Base-by-base conservation (phyloP, 2,797 vertebrate genomes). In the Clarias platycephalus region DNA sequence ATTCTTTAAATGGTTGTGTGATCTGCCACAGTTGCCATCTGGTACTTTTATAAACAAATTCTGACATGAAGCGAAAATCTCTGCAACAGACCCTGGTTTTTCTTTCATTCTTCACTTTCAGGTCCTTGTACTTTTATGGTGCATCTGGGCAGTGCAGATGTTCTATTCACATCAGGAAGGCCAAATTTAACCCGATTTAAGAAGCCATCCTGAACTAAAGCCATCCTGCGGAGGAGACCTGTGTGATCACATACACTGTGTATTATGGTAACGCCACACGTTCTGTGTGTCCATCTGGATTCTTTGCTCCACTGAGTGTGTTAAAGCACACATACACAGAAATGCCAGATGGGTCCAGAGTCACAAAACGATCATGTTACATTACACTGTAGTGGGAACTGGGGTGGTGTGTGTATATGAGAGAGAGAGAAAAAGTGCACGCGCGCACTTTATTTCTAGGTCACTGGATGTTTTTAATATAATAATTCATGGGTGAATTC, bases 331-430 rank as follows among this genome's bases (percentile, higher is more conserved):
- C 37, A 71, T 60, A 75, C 75, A 83, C 44, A 10, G 53, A 85
- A 83, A 83, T 34, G 74, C 85, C 90, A 90, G 87, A 88, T 89
- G 89, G 88, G 89, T 87, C 83, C 80, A 80, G 84, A 72, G 28
- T 88, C 71, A 62, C 84, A 62, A 75, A 86, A 83, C 84, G 85
- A 86, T 77, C n/a, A 24, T 7, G 40, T 44, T 83, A 63, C 57
- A 63, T 26, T 63, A 44, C 34, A 62, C 28, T 24, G 9, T 80
- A 24, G n/a, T 66, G 62, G n/a, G 62, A 53, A 66, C 13, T 53
- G 16, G 16, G n/a, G 31, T 20, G 53, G 24, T 55, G 57, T 37
- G 5, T 15, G 15, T 9, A 9, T 44, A 12, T 44, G 44, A 44
- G 44, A 40, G 44, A 12, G 9, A 49, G 44, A 49, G 10, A 49